Evolutionary conservation across 2,888 invertebrate genomes (phyloP), one percentile per base, ranked within the genome.

Genomic region (Oxyscelio sp.): DNA sequence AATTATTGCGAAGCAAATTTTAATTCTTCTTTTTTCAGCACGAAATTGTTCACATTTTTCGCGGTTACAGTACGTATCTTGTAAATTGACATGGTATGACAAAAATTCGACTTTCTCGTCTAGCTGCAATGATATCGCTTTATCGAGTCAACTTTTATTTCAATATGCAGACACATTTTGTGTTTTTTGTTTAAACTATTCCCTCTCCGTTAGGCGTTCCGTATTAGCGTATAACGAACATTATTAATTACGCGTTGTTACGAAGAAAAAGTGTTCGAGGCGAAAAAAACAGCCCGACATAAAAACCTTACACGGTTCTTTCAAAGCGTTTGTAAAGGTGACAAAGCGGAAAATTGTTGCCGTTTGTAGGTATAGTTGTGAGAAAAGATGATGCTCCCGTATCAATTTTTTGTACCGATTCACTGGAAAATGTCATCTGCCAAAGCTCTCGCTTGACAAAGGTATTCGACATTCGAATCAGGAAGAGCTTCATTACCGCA

Each of bases 331-430:
- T 59, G 31, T 38, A 59, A 40, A 59, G 50, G 71, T 58, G 59
- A 73, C 71, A 73, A 73, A 50, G 71, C 71, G 50, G 50, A 73
- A 73, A 73, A 59, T 73, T 54, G 24, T 54, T 24, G 40, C 27
- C 54, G 34, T 38, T 50, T 52, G 13, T 22, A 22, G 11, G 50
- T 52, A 66, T 22, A 52, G 15, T 15, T 52, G 19, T 38, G 5
- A 27, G 66, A 38, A 66, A 50, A 52, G 52, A 38, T 38, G 63
- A 43, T 63, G 45, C 63, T 4, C 38, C 21, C 9, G 19, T 48
- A 63, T 45, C 45, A 50, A 52, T 24, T 50, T 38, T 52, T 52
- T 27, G 59, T 50, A 45, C 27, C 19, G 21, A 66, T 52, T 38
- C 50, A 66, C 38, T 9, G 34, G 11, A 34, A 34, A 5, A 9